Evolutionary conservation across 2,797 vertebrate species (phyloP).

Genomic region (Crocidura indochinensis): DNA sequence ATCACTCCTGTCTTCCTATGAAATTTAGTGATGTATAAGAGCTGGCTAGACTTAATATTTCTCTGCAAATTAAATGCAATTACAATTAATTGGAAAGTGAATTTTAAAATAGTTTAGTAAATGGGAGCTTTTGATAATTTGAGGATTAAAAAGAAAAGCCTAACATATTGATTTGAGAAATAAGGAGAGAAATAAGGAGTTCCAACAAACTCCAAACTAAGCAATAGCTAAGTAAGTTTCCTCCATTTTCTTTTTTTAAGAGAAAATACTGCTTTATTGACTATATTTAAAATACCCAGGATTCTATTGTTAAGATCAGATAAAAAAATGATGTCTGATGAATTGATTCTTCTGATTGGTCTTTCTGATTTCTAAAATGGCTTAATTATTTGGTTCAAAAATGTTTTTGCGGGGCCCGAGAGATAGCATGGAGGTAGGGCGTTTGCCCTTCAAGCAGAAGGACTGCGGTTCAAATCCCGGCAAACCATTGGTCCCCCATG

Average conservation of each 20-base stretch:
- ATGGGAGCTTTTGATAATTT: not conserved
- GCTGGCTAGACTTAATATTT: too few species aligned
- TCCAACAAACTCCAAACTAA: not conserved
- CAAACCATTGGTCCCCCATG: too few species aligned
- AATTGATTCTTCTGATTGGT: not conserved
- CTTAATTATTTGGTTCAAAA: not conserved
- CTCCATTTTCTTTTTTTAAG: constrained; percentile 7
- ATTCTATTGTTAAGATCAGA: not conserved
- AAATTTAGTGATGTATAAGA: constrained; percentile 4
- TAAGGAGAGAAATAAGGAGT: not conserved
- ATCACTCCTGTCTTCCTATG: not conserved
- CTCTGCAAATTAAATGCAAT: not conserved
- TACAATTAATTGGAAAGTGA: not conserved
- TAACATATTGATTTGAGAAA: not conserved
- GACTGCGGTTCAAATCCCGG: too few species aligned
- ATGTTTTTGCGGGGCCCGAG: too few species aligned
- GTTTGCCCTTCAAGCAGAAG: too few species aligned
- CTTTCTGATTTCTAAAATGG: too few species aligned
- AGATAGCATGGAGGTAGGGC: too few species aligned
- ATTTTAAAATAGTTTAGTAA: not conserved
- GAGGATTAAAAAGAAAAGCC: not conserved
- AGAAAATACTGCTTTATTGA: not conserved
- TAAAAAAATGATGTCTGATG: not conserved
- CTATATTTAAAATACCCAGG: not conserved
- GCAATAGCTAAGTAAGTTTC: not conserved